Conservation (phyloP, 2,797 vertebrate genomes). For the Squalus acanthias region DNA sequence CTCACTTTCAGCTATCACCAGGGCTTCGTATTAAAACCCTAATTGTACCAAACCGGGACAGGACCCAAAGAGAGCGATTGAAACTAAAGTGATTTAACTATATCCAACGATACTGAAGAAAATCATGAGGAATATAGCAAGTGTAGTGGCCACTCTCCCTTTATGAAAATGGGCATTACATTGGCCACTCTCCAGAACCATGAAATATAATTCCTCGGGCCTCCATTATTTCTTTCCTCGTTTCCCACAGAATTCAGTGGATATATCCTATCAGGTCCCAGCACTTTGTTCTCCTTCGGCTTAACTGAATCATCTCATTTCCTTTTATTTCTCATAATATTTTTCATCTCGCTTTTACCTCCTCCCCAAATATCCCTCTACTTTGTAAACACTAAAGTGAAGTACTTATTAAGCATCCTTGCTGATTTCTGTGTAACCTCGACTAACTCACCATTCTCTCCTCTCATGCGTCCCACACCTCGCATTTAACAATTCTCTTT, state of each 20-base stretch:
- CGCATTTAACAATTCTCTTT: no score
- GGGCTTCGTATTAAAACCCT: background rate
- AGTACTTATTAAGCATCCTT: no score
- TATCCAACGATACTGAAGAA: background rate
- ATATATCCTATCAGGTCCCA: background rate
- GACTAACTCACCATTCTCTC: no score
- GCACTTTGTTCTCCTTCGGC: background rate
- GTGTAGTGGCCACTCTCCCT: no score
- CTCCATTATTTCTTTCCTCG: background rate
- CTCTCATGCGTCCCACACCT: no score
- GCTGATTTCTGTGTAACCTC: no score
- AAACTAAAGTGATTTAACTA: background rate
- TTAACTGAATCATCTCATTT: background rate
- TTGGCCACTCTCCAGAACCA: background rate
- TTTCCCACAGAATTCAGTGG: background rate
- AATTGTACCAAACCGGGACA: background rate
- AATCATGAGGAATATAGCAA: background rate
- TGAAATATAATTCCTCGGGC: background rate
- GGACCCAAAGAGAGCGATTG: background rate
- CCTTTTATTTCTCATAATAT: background rate
- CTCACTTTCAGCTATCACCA: background rate
- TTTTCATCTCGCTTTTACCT: background rate
- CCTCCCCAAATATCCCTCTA: no score
- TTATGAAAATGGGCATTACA: background rate
- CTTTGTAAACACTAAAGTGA: no score